Percentiles rank a stretch among this genome's conserved stretches.
Evolutionary conservation across 1,140 invertebrate species (phyloP).

Genomic region (Drosophila eugracilis): DNA sequence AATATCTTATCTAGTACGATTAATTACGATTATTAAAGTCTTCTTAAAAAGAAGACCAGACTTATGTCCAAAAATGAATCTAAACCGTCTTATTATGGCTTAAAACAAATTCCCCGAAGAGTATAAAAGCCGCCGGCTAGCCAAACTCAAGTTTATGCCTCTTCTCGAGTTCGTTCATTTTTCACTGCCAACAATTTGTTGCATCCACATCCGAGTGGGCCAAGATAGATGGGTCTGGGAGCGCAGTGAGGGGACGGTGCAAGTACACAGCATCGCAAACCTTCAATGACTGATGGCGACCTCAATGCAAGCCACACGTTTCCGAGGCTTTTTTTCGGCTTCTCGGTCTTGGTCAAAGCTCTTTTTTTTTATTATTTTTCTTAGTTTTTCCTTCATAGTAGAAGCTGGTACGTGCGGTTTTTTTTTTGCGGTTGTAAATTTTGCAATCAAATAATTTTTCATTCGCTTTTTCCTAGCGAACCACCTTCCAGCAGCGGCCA

Average conservation of each 20-base stretch:
- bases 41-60: neutral
- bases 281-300: constrained; percentile 78
- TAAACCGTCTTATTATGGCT: constrained; percentile 3
- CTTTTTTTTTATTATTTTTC: too few species aligned
- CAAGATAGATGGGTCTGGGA: neutral
- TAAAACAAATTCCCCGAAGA: constrained; percentile 7
- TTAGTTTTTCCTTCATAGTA: constrained; percentile 24
- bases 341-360: constrained; percentile 81
- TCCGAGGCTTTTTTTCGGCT: constrained; percentile 73
- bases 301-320: constrained; percentile 79
- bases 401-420: constrained; percentile 70
- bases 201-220: constrained; percentile 57
- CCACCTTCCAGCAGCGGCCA: constrained; percentile 3
- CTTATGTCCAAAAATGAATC: neutral
- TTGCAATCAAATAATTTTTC: constrained; percentile 81
- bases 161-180: constrained; percentile 23
- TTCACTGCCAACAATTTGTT: constrained; percentile 70
- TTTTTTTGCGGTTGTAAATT: constrained; percentile 76
- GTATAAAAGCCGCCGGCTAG: constrained; percentile 1
- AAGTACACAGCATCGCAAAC: constrained; percentile 48
- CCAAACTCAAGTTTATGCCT: constrained; percentile 7
- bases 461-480: constrained; percentile 71
- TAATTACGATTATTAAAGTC: too few species aligned
- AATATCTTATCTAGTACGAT: neutral
- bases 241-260: constrained; percentile 11